Conservation (phyloP, 2,797 vertebrate genomes). For the Tympanoctomys barrerae region DNA sequence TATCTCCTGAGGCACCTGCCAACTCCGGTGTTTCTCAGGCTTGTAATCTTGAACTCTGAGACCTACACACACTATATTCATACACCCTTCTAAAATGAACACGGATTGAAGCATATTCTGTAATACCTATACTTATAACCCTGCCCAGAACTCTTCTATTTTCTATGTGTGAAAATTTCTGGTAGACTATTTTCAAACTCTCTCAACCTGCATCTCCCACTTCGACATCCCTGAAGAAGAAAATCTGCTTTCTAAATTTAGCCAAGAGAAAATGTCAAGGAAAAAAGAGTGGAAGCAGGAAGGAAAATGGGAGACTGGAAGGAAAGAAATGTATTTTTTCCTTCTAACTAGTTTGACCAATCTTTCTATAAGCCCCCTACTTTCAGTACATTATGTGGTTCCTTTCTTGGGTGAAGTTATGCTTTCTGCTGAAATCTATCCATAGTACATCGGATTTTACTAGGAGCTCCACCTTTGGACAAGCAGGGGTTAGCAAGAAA, state of each 20-base stretch:
- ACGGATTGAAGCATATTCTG: conserved; percentile 64
- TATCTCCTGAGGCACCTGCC: conserved; percentile 75
- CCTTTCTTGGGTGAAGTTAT: neutral
- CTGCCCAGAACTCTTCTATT: conserved; percentile 69
- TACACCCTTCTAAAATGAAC: conserved; percentile 65
- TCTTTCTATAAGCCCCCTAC: conserved; percentile 67
- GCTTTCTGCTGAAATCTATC: neutral
- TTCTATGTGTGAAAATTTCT: conserved; percentile 72
- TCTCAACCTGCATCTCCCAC: conserved; percentile 47
- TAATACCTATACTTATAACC: conserved; percentile 70
- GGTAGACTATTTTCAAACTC: conserved; percentile 28
- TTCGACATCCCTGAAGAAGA: conserved; percentile 55
- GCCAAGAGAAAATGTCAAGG: neutral
- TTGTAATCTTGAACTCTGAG: conserved; percentile 67
- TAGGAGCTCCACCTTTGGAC: conserved; percentile 36
- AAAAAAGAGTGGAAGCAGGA: neutral
- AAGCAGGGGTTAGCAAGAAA: conserved; percentile 52
- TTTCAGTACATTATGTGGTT: neutral
- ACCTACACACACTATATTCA: conserved; percentile 26
- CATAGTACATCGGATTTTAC: conserved; percentile 27
- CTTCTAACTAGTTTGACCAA: neutral
- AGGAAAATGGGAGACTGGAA: neutral
- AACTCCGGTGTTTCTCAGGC: conserved; percentile 49
- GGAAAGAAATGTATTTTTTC: neutral
- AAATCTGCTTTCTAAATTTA: conserved; percentile 60